A percentile compares a stretch with the other conserved stretches of the same genome.
phyloP scores from a whole-genome alignment of 53 echinoderm and acorn worm genomes.

The Holothuria scabra region DNA sequence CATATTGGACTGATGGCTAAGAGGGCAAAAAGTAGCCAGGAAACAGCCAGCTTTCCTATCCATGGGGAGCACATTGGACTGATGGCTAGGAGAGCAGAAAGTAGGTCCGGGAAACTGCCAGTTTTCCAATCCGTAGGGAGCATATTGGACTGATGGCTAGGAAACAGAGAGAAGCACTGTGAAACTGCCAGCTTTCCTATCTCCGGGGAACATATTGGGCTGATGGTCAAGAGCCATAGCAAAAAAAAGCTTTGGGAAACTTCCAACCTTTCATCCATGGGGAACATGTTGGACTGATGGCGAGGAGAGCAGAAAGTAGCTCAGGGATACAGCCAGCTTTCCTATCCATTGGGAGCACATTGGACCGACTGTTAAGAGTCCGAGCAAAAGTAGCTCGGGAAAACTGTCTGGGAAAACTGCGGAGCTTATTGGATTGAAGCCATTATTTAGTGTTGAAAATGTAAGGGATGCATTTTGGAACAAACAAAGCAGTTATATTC shows the following conservation, averaged over 20 bases:
- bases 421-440: not conserved
- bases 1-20: not conserved
- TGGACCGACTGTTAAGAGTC: not conserved
- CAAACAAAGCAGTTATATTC: no score
- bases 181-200: slow-evolving; percentile 4
- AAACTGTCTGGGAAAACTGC: not conserved
- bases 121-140: no score
- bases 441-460: no score
- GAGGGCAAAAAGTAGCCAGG: not conserved
- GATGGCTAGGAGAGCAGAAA: not conserved
- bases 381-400: not conserved
- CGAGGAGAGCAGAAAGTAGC: no score
- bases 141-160: no score
- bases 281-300: slow-evolving; percentile 2
- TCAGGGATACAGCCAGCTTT: no score
- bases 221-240: not conserved
- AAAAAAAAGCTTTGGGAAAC: not conserved
- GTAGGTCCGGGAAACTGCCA: no score
- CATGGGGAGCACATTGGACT: slow-evolving; percentile 6
- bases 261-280: slow-evolving; percentile 19
- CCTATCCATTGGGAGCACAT: no score
- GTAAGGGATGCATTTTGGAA: no score
- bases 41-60: slow-evolving; percentile 6
- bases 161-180: not conserved
- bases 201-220: not conserved